Evolutionary conservation across 2,113 vertebrate genomes (phyloP).

Genomic region (Motacilla alba): DNA sequence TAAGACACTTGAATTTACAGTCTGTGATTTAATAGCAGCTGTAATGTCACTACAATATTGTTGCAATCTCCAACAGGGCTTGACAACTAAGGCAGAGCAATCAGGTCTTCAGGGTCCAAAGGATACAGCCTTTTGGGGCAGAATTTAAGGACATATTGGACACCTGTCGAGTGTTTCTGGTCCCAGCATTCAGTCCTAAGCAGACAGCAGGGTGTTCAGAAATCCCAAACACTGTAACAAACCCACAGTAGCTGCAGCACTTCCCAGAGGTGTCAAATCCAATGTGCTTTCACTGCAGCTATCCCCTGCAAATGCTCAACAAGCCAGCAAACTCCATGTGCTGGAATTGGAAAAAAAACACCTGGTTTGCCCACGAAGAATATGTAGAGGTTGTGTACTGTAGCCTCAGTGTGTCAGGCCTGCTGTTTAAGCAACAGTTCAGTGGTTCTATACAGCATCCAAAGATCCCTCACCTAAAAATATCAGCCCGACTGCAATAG

Average conservation of each 20-base stretch:
- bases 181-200: background rate
- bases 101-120: background rate
- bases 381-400: background rate
- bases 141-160: background rate
- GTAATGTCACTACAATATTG: background rate
- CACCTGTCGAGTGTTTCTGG: background rate
- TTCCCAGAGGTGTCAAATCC: background rate
- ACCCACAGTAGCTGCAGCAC: background rate
- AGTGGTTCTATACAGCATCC: background rate
- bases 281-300: background rate
- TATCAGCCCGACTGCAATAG: background rate
- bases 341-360: background rate
- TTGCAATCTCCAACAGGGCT: background rate
- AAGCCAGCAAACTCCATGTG: background rate
- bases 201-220: background rate
- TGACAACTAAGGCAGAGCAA: background rate
- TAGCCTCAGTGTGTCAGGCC: background rate
- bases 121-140: background rate
- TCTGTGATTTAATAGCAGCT: background rate
- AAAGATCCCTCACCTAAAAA: background rate
- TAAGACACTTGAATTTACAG: background rate
- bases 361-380: background rate
- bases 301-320: background rate
- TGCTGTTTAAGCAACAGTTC: background rate
- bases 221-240: background rate